phyloP scores from a whole-genome alignment of 2,797 vertebrate species.

The Ctenosaura bakeri region DNA sequence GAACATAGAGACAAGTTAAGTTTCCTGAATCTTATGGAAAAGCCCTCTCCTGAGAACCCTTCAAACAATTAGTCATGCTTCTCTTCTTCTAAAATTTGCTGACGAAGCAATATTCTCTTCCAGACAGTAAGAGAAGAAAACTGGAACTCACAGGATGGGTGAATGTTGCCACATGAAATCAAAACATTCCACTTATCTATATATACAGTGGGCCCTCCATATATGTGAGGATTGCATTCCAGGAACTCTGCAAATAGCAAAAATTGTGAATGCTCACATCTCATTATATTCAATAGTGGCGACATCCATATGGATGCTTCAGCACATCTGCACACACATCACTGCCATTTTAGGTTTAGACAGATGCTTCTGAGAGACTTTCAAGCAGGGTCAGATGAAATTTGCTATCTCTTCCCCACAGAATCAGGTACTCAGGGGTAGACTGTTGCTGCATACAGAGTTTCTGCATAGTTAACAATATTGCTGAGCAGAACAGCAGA shows the following conservation, averaged over 20 bases:
- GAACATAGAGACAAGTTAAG: neutral
- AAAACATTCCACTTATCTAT: neutral
- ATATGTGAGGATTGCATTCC: too few species aligned
- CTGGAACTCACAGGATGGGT: neutral
- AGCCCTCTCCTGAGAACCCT: neutral
- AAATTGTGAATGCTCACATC: too few species aligned
- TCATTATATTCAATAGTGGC: too few species aligned
- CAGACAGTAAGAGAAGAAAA: neutral
- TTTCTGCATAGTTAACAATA: neutral
- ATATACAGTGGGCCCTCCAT: too few species aligned
- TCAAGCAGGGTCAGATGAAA: neutral
- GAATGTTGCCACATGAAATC: neutral
- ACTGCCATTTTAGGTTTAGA: too few species aligned
- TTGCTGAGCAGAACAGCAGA: neutral
- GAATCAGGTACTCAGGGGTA: neutral
- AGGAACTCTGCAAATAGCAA: too few species aligned
- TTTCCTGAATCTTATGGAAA: neutral
- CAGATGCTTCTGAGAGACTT: neutral
- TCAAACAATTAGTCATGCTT: neutral
- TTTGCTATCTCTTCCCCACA: neutral
- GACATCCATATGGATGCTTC: too few species aligned
- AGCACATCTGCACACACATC: too few species aligned
- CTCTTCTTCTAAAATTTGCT: neutral
- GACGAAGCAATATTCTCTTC: neutral
- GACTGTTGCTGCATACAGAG: neutral